phyloP scores from a whole-genome alignment of 2,888 invertebrate genomes.

The Drosophila colorata region DNA sequence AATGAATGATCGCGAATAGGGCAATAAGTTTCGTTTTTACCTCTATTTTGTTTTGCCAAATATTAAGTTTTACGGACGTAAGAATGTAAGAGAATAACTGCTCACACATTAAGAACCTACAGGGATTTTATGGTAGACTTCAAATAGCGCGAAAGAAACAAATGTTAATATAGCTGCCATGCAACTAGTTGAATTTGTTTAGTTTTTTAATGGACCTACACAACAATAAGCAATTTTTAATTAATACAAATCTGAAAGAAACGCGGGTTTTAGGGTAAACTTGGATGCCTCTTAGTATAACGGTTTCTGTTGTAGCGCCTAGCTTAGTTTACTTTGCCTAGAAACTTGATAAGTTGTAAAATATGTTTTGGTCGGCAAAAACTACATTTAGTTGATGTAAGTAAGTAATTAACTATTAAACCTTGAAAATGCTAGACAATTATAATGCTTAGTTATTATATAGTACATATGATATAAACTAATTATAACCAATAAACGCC shows the following conservation, averaged over 20 bases:
- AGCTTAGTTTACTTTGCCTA: slow-evolving; percentile 60
- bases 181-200: slow-evolving; percentile 70
- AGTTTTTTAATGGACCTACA: slow-evolving; percentile 49
- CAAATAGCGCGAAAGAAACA: slow-evolving; percentile 51
- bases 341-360: slow-evolving; percentile 30
- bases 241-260: slow-evolving; percentile 45
- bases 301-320: slow-evolving; percentile 75
- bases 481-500: slow-evolving; percentile 39
- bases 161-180: slow-evolving; percentile 50
- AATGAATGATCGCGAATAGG: slow-evolving; percentile 22
- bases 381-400: slow-evolving; percentile 31
- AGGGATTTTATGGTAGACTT: slow-evolving; percentile 84
- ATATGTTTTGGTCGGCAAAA: slow-evolving; percentile 33
- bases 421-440: slow-evolving; percentile 59
- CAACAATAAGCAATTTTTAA: slow-evolving; percentile 70
- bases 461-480: slow-evolving; percentile 22
- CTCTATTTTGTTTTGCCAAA: slow-evolving; percentile 20
- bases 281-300: slow-evolving; percentile 75
- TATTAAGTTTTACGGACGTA: slow-evolving; percentile 18
- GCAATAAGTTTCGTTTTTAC: slow-evolving; percentile 27
- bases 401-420: slow-evolving; percentile 57
- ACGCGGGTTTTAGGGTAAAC: slow-evolving; percentile 67
- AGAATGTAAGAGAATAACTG: slow-evolving; percentile 20
- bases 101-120: slow-evolving; percentile 76
- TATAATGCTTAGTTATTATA: slow-evolving; percentile 55